These are phyloP conservation scores for Miniopterus natalensis DNA, from an alignment of 2,113 vertebrate species.

Conservation along the genomic window DNA sequence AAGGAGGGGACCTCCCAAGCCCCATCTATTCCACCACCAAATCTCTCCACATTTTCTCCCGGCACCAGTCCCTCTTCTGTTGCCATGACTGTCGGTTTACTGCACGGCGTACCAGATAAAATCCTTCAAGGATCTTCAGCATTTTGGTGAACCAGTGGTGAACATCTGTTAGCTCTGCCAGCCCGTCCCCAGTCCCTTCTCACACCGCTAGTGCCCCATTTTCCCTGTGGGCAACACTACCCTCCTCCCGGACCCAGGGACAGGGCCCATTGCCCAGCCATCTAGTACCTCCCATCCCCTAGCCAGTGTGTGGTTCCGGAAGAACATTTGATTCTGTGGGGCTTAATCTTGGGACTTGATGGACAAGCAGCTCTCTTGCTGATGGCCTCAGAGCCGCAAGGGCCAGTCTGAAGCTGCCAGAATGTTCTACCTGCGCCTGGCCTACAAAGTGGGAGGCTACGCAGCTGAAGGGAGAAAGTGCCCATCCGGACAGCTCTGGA, in stretches of 20 bases:
- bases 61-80: neutral
- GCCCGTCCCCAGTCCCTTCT: neutral
- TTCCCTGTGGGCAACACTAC: neutral
- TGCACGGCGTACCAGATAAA: neutral
- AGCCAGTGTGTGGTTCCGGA: neutral
- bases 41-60: neutral
- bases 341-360: neutral
- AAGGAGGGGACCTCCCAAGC: neutral
- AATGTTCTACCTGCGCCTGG: neutral
- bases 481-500: neutral
- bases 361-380: neutral
- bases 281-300: neutral
- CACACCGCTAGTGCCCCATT: neutral
- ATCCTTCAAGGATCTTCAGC: neutral
- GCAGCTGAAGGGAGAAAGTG: neutral
- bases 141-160: neutral
- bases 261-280: neutral
- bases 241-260: neutral
- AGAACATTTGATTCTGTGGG: neutral
- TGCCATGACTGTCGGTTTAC: neutral
- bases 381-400: neutral
- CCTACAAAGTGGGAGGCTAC: no score
- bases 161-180: neutral
- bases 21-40: neutral
- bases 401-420: neutral